phyloP scores from a whole-genome alignment of 2,888 invertebrate species.

The Drosophila anceps region DNA sequence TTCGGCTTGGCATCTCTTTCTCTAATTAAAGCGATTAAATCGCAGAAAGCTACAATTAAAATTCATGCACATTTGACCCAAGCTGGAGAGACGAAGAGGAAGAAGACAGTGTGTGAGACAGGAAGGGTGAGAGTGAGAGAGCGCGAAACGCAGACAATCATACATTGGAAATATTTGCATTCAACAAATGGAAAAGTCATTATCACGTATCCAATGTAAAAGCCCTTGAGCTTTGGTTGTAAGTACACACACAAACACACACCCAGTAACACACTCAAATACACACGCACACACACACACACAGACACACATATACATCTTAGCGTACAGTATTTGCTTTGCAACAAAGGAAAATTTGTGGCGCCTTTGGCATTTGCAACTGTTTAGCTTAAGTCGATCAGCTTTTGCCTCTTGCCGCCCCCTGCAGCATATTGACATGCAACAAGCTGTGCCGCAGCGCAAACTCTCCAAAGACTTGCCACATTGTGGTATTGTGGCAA shows the following conservation, averaged over 20 bases:
- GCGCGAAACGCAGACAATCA: slow-evolving; percentile 17
- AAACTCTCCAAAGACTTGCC: slow-evolving; percentile 47
- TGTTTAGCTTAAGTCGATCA: slow-evolving; percentile 42
- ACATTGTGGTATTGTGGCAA: slow-evolving; percentile 13
- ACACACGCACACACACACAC: not conserved
- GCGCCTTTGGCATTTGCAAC: slow-evolving; percentile 27
- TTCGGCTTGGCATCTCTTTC: slow-evolving; percentile 22
- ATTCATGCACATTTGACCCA: slow-evolving; percentile 44
- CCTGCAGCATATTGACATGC: slow-evolving; percentile 53
- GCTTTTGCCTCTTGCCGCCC: slow-evolving; percentile 16
- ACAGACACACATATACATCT: not conserved
- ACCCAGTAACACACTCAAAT: not conserved
- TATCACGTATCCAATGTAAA: slow-evolving; percentile 16
- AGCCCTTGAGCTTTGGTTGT: slow-evolving; percentile 14
- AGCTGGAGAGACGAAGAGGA: not conserved
- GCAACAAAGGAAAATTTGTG: not conserved
- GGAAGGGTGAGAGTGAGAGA: not conserved
- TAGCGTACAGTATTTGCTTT: slow-evolving; percentile 2
- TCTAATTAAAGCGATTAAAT: slow-evolving; percentile 69
- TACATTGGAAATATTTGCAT: slow-evolving; percentile 22
- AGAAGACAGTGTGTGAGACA: not conserved
- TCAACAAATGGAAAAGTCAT: slow-evolving; percentile 40
- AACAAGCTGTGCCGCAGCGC: slow-evolving; percentile 52
- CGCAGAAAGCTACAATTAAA: slow-evolving; percentile 58
- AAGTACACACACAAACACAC: not conserved